Evolutionary conservation across 1,140 invertebrate genomes (phyloP).

Genomic region (Drosophila ananassae): DNA sequence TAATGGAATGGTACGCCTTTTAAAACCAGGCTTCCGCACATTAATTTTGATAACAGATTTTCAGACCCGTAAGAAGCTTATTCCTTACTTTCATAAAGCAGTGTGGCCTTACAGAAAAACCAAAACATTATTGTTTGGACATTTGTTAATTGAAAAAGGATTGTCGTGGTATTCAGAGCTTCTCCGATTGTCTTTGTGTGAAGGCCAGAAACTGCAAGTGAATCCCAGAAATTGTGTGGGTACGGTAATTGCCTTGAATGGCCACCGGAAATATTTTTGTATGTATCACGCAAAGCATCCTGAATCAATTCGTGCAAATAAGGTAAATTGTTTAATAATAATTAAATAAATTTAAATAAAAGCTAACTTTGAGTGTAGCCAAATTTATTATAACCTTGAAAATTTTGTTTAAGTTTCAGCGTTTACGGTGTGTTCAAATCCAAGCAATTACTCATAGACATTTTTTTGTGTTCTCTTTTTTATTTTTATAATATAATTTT

Average conservation of each 20-base stretch:
- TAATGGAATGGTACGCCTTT: conserved; percentile 94
- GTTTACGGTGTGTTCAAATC: too few species aligned
- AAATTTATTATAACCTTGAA: too few species aligned
- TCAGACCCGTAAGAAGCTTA: conserved; percentile 92
- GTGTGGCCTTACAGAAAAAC: conserved; percentile 98
- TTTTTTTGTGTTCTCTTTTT: too few species aligned
- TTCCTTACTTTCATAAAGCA: conserved; percentile 95
- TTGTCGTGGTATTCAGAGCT: conserved; percentile 96
- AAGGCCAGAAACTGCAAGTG: conserved; percentile 93
- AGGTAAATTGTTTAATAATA: conserved; percentile 84
- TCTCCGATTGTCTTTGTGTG: conserved; percentile 92
- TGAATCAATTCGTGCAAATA: conserved; percentile 85
- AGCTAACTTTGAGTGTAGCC: too few species aligned
- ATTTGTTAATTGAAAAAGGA: conserved; percentile 95
- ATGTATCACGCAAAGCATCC: conserved; percentile 98
- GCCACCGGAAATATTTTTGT: conserved; percentile 98
- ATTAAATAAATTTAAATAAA: too few species aligned
- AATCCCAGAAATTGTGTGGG: conserved; percentile 99
- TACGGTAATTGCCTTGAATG: conserved; percentile 97
- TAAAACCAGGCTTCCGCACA: conserved; percentile 98
- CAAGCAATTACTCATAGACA: too few species aligned
- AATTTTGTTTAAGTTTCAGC: too few species aligned
- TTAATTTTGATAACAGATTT: conserved; percentile 95
- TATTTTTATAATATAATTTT: too few species aligned
- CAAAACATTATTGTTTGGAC: conserved; percentile 97